A percentile compares a stretch with the other conserved stretches of the same genome.
These are phyloP conservation scores for Saccopteryx bilineata DNA, from an alignment of 2,113 vertebrate species.

Conservation along the genomic window DNA sequence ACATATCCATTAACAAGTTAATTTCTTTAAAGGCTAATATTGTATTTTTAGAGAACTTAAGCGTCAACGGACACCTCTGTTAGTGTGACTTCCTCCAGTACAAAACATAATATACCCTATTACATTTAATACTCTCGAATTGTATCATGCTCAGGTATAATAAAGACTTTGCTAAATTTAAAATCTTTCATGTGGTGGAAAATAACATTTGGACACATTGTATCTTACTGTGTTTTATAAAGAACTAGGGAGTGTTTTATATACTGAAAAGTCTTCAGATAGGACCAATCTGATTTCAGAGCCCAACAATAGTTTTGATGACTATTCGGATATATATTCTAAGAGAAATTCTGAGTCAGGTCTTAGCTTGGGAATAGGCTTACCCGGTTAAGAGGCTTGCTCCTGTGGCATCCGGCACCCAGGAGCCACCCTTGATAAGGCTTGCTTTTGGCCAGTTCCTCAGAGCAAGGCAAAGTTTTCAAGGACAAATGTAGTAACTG, in stretches of 20 bases:
- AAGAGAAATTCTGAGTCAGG: not conserved
- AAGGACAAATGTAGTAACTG: conserved; percentile 97
- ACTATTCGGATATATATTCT: not conserved
- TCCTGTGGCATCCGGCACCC: conserved; percentile 78
- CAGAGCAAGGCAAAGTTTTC: conserved; percentile 85
- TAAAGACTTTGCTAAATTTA: conserved; percentile 67
- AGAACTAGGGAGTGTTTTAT: conserved; percentile 65
- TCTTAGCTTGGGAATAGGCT: conserved; percentile 47
- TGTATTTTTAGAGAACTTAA: conserved; percentile 80
- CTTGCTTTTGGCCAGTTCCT: conserved; percentile 74
- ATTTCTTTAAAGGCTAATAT: conserved; percentile 84
- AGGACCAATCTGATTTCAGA: conserved; percentile 53
- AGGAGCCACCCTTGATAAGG: conserved; percentile 55
- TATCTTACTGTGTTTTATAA: conserved; percentile 66
- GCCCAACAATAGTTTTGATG: conserved; percentile 44
- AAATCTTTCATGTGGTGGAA: conserved; percentile 53
- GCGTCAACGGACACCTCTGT: conserved; percentile 61
- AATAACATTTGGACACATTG: conserved; percentile 75
- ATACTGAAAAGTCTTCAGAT: conserved; percentile 70
- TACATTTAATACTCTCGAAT: conserved; percentile 68
- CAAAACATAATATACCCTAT: conserved; percentile 25
- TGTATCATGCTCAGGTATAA: not conserved
- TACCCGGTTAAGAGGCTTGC: conserved; percentile 77
- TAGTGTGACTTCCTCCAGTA: conserved; percentile 46
- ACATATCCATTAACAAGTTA: conserved; percentile 87